phyloP scores from a whole-genome alignment of 2,888 invertebrate genomes.

The Ophion costatus region DNA sequence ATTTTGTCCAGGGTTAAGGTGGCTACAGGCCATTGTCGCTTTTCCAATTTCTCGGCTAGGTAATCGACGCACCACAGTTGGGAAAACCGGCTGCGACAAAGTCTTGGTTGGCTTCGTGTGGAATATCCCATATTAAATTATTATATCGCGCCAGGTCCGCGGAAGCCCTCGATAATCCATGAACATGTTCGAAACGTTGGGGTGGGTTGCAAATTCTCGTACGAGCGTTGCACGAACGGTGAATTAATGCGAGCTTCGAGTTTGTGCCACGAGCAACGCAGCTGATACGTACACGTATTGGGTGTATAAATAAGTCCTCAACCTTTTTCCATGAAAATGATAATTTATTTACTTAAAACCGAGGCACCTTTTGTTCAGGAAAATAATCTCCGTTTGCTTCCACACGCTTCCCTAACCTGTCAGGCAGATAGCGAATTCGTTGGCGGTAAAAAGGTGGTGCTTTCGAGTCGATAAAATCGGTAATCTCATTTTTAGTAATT shows the following conservation, averaged over 20 bases:
- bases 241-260: constrained; percentile 31
- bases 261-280: constrained; percentile 17
- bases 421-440: too few species aligned
- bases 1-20: too few species aligned
- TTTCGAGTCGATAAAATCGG: too few species aligned
- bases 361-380: too few species aligned
- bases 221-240: constrained; percentile 4
- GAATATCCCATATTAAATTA: constrained; percentile 37
- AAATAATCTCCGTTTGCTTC: too few species aligned
- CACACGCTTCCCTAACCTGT: too few species aligned
- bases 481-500: too few species aligned
- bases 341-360: too few species aligned
- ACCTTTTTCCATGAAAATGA: too few species aligned
- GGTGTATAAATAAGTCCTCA: too few species aligned
- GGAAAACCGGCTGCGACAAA: background rate
- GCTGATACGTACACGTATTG: constrained; percentile 4
- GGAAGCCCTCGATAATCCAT: constrained; percentile 24
- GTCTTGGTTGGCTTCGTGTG: constrained; percentile 8
- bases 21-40: background rate
- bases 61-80: background rate
- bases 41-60: background rate
- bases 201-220: constrained; percentile 21
- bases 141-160: constrained; percentile 29
- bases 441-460: too few species aligned
- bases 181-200: constrained; percentile 22